phyloP scores from a whole-genome alignment of 2,888 invertebrate species.

The Selenia dentaria region DNA sequence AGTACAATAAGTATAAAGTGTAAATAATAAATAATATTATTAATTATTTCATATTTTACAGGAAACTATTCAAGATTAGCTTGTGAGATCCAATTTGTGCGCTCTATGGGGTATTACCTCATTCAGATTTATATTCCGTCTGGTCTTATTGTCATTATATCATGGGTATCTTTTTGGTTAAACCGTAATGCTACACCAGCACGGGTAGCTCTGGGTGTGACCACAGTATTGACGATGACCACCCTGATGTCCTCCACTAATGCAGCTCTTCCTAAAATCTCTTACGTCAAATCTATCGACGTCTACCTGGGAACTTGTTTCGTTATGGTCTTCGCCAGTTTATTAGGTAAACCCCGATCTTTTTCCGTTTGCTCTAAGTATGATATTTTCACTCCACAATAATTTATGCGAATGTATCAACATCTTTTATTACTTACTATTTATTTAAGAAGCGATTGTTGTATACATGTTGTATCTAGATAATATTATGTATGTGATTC shows the following conservation, averaged over 20 bases:
- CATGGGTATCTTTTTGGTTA: slow-evolving; percentile 98
- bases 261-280: slow-evolving; percentile 98
- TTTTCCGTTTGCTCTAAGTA: neutral
- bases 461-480: neutral
- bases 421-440: neutral
- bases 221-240: slow-evolving; percentile 98
- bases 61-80: slow-evolving; percentile 98
- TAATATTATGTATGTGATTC: slow-evolving; percentile 22
- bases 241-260: slow-evolving; percentile 98
- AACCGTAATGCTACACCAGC: slow-evolving; percentile 98
- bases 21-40: neutral
- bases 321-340: slow-evolving; percentile 99
- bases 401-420: slow-evolving; percentile 1
- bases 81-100: slow-evolving; percentile 98
- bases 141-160: slow-evolving; percentile 98
- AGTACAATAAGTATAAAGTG: no score
- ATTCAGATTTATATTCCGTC: slow-evolving; percentile 99
- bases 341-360: slow-evolving; percentile 89
- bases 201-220: slow-evolving; percentile 96
- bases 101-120: slow-evolving; percentile 99
- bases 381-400: neutral
- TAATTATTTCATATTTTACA: slow-evolving; percentile 61
- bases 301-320: slow-evolving; percentile 98
- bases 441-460: neutral
- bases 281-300: slow-evolving; percentile 98